phyloP scores from a whole-genome alignment of 2,797 vertebrate genomes.

The Monodelphis domestica region DNA sequence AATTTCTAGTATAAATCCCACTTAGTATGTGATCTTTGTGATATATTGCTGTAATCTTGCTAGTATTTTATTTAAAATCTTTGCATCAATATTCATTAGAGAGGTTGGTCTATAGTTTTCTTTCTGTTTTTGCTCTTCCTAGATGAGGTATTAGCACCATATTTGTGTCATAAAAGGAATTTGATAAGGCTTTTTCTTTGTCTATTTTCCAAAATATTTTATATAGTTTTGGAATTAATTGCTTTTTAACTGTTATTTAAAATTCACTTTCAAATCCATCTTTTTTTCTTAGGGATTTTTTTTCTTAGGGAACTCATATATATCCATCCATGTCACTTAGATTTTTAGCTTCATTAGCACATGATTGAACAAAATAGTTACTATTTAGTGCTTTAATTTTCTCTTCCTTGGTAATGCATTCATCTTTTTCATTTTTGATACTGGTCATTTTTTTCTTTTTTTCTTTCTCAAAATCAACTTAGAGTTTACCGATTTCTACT shows the following conservation, averaged over 20 bases:
- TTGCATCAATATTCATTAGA: background rate
- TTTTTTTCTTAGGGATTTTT: background rate
- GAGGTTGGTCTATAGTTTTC: background rate
- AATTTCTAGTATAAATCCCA: background rate
- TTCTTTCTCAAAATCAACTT: no score
- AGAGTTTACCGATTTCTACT: no score
- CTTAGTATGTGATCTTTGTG: background rate
- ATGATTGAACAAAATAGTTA: no score
- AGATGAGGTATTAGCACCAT: background rate
- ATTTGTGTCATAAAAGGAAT: background rate
- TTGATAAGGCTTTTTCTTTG: background rate
- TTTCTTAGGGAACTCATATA: background rate
- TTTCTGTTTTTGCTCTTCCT: background rate
- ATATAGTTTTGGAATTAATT: background rate
- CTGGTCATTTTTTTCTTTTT: no score
- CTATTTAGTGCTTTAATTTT: no score
- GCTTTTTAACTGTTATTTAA: background rate
- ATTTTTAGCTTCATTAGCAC: no score
- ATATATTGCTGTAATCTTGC: background rate
- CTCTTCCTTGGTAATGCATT: background rate
- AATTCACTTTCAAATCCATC: background rate
- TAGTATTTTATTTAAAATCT: background rate
- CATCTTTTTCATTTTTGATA: no score
- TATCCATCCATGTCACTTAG: no score
- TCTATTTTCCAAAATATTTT: background rate